Evolutionary conservation across 2,797 vertebrate species (phyloP).

Genomic region (Anguilla pacifica): DNA sequence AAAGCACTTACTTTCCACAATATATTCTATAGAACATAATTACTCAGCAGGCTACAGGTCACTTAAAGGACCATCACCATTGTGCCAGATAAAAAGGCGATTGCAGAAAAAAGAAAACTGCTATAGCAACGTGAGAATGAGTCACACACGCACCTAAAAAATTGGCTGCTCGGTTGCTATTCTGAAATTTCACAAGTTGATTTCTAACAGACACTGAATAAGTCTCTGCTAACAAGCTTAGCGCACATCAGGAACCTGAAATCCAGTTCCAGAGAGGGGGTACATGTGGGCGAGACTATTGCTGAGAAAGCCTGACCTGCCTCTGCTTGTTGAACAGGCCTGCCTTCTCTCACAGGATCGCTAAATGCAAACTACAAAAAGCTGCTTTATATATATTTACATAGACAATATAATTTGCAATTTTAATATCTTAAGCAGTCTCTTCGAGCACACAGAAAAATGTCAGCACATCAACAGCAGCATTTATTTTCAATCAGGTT

Average conservation of each 20-base stretch:
- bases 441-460: not conserved
- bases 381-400: not conserved
- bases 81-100: not conserved
- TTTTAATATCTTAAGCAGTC: not conserved
- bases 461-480: not conserved
- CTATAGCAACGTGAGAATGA: not conserved
- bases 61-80: not conserved
- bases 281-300: not conserved
- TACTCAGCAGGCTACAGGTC: not conserved
- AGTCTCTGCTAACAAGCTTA: conserved; percentile 5
- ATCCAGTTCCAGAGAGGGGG: conserved; percentile 1
- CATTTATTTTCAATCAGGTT: not conserved
- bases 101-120: not conserved
- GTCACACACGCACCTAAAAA: not conserved
- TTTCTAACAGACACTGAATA: conserved; percentile 18
- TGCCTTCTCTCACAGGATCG: not conserved
- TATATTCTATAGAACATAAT: not conserved
- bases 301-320: not conserved
- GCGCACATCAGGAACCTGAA: conserved; percentile 14
- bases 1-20: not conserved
- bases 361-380: not conserved
- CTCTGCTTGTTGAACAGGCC: not conserved
- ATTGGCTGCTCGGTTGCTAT: not conserved
- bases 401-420: not conserved
- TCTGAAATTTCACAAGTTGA: not conserved